phyloP scores from a whole-genome alignment of 1,140 invertebrate species.

The Meloidogyne hapla region DNA sequence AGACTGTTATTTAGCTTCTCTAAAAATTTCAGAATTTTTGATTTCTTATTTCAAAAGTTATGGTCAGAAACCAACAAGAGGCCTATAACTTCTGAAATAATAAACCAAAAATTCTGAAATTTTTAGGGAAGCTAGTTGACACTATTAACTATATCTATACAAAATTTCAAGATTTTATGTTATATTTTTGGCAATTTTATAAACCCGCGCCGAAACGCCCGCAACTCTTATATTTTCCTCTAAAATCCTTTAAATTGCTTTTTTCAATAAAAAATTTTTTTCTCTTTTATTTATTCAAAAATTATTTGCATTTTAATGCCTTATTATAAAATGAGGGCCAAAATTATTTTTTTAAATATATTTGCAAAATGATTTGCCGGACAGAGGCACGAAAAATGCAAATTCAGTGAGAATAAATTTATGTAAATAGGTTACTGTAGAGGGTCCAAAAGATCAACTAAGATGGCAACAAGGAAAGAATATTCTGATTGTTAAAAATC shows the following conservation, averaged over 20 bases:
- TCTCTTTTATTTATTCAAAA: neutral
- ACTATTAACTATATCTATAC: neutral
- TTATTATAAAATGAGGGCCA: neutral
- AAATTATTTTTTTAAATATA: neutral
- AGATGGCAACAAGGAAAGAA: neutral
- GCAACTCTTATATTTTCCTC: neutral
- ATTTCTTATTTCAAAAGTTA: neutral
- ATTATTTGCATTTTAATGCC: constrained; percentile 1
- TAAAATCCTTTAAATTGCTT: neutral
- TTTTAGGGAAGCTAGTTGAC: neutral
- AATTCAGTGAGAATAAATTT: constrained; percentile 6
- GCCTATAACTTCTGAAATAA: neutral
- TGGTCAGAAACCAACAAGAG: neutral
- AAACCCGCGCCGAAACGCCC: neutral
- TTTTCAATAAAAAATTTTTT: neutral
- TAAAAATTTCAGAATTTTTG: neutral
- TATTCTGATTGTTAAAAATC: neutral
- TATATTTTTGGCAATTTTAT: neutral
- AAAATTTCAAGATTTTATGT: neutral
- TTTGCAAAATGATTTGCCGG: constrained; percentile 5
- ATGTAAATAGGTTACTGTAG: neutral
- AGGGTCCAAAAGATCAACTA: neutral
- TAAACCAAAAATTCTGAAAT: neutral
- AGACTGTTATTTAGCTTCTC: neutral
- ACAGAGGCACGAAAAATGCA: neutral